Conservation (phyloP, 2,888 invertebrate species). For the Cremastinae sp. region DNA sequence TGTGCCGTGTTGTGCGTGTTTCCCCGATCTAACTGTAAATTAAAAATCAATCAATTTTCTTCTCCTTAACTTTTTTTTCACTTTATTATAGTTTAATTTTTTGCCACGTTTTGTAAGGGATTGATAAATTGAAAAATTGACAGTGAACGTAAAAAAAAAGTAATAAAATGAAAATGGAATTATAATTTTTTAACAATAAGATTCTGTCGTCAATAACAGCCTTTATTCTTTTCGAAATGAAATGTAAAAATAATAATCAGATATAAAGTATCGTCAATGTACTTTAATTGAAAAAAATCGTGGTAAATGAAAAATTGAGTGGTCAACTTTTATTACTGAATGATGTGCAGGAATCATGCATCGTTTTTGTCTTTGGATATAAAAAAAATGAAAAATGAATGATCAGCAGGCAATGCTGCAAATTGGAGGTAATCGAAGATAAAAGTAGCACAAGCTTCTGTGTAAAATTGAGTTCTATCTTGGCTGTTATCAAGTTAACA, state of each 20-base stretch:
- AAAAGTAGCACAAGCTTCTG: conserved; percentile 17
- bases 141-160: too few species aligned
- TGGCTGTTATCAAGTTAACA: conserved; percentile 46
- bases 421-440: background rate
- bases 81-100: conserved; percentile 14
- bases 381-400: background rate
- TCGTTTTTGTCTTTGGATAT: background rate
- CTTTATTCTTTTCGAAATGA: background rate
- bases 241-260: background rate
- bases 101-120: conserved; percentile 11
- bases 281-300: too few species aligned
- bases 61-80: conserved; percentile 6
- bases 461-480: conserved; percentile 26
- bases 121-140: too few species aligned
- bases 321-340: too few species aligned
- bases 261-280: background rate
- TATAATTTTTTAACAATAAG: too few species aligned
- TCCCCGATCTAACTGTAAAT: conserved; percentile 52
- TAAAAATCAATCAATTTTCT: conserved; percentile 14
- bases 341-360: background rate
- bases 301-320: too few species aligned
- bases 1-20: conserved; percentile 72
- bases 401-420: background rate
- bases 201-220: background rate
- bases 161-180: background rate